Conservation (phyloP, 2,113 vertebrate genomes). For the Pholis gunnellus region DNA sequence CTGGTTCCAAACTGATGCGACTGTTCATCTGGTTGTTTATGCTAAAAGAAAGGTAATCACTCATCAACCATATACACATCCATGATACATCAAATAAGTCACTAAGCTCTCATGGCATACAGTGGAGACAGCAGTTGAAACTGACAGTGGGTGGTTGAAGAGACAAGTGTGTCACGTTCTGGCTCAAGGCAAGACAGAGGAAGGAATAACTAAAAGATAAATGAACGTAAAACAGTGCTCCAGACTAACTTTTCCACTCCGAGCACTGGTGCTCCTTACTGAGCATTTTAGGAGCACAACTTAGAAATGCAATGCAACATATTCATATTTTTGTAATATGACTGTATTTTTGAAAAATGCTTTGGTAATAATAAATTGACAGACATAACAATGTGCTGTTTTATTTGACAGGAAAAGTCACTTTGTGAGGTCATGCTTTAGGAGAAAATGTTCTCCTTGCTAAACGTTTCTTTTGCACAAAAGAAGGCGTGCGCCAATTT, state of each 20-base stretch:
- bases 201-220: not conserved
- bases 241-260: not conserved
- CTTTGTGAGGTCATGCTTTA: too few relatives aligned
- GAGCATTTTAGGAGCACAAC: not conserved
- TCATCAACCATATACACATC: not conserved
- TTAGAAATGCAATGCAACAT: not conserved
- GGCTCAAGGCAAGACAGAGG: not conserved
- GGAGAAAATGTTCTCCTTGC: too few relatives aligned
- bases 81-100: not conserved
- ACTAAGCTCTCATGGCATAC: not conserved
- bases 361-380: too few relatives aligned
- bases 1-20: conserved; percentile 95
- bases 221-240: too few relatives aligned
- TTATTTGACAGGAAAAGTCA: too few relatives aligned
- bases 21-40: conserved; percentile 90
- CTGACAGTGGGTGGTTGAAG: not conserved
- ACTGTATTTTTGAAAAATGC: too few relatives aligned
- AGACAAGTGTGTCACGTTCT: too few relatives aligned
- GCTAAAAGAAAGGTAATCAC: conserved; percentile 87
- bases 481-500: too few relatives aligned
- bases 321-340: too few relatives aligned
- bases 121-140: too few relatives aligned
- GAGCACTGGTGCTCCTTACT: not conserved
- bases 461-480: too few relatives aligned
- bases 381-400: too few relatives aligned